Conservation (phyloP, 2,113 vertebrate species). For the Heptranchias perlo region DNA sequence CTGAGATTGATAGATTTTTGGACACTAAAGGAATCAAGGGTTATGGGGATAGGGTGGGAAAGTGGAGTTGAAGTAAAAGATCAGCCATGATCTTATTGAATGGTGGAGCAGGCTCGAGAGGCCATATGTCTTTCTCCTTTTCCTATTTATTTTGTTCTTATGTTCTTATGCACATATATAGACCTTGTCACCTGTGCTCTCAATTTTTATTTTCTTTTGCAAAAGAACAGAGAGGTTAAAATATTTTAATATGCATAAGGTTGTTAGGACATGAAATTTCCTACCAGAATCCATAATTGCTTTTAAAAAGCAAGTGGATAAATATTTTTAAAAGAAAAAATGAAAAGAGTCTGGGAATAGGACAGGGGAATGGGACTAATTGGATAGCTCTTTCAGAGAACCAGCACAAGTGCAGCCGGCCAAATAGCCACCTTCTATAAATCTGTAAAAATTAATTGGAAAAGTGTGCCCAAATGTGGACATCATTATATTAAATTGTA, state of each 20-base stretch:
- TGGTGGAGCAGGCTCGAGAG: too few relatives aligned
- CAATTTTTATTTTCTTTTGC: neutral
- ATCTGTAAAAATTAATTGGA: neutral
- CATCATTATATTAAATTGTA: neutral
- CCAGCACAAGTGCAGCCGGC: neutral
- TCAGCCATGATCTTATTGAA: too few relatives aligned
- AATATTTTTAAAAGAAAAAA: neutral
- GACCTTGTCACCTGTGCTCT: neutral
- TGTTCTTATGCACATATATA: too few relatives aligned
- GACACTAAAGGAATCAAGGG: too few relatives aligned
- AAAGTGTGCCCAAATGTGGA: neutral
- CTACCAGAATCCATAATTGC: neutral
- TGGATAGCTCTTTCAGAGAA: neutral
- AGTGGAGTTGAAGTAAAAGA: too few relatives aligned
- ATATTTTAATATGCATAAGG: neutral
- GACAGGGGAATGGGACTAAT: neutral
- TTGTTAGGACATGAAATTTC: neutral
- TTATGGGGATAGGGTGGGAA: too few relatives aligned
- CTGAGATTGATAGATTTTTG: too few relatives aligned
- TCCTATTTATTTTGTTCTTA: too few relatives aligned
- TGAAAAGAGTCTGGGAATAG: neutral
- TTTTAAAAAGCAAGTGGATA: neutral
- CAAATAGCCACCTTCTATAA: neutral
- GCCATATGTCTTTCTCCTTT: too few relatives aligned
- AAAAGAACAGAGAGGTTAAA: neutral